Evolutionary conservation across 2,113 vertebrate genomes (phyloP).

Genomic region (Parus major): DNA sequence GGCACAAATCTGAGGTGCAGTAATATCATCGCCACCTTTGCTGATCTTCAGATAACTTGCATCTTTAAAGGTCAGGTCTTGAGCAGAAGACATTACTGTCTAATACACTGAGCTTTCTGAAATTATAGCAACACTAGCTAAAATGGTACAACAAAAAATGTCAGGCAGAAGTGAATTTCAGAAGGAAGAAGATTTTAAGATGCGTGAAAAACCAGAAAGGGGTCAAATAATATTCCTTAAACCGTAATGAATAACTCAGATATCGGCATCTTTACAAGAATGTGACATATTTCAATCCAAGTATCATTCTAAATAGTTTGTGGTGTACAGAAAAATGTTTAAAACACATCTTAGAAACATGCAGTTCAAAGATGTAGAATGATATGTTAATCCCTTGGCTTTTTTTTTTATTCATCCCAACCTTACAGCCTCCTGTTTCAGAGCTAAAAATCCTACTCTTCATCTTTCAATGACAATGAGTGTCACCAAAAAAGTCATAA

Average conservation of each 20-base stretch:
- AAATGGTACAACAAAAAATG: not conserved
- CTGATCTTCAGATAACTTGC: not conserved
- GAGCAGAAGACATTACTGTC: not conserved
- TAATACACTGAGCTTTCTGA: not conserved
- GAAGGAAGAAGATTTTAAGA: not conserved
- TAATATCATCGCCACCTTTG: not conserved
- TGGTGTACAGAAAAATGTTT: not conserved
- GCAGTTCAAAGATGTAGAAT: not conserved
- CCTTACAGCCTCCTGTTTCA: not conserved
- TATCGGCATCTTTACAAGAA: not conserved
- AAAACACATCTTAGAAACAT: not conserved
- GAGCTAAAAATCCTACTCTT: not conserved
- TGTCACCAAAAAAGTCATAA: not conserved
- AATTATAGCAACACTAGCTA: not conserved
- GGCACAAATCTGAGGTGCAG: not conserved
- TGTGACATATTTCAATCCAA: conserved; percentile 15
- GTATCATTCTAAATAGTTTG: not conserved
- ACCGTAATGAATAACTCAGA: not conserved
- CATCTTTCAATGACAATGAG: not conserved
- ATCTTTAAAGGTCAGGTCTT: not conserved
- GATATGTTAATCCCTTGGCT: not conserved
- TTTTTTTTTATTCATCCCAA: not conserved
- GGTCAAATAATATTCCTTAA: not conserved
- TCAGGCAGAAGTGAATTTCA: not conserved
- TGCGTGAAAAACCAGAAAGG: not conserved